Base-by-base conservation (phyloP, 2,113 vertebrate genomes). In the Albula glossodonta region DNA sequence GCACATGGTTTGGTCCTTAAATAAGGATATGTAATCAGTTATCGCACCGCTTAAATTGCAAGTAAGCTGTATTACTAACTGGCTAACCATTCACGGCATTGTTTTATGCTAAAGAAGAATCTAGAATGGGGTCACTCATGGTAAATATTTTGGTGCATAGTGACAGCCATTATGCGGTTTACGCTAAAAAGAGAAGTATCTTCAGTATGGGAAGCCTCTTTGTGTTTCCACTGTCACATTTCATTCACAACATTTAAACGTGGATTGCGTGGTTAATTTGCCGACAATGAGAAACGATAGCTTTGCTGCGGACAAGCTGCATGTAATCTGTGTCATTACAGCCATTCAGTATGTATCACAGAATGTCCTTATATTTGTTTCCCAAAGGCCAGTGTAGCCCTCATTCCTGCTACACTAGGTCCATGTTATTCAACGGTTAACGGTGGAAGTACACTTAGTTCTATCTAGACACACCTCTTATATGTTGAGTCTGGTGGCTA, bases 81-180 rank as follows among this genome's bases (percentile, higher is more conserved):
- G 2, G 70, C 70, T 74, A 31, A n/a, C 70, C 6, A 22, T n/a
- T 31, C 7, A 22, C 22, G 5, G 22, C 22, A 74, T 74, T 74
- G 70, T 22, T 70, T n/a, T 70, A 17, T n/a, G 63, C 17, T 70
- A 19, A n/a, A 4, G 70, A 11, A 74, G 9, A 74, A 74, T 31
- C 70, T 9, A 74, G 70, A 74, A 74, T 74, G 70, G 70, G 70
- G 70, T 74, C 70, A 74, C 31, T n/a, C n/a, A 22, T 74, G n/a
- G 70, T 74, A 74, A 74, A 74, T 74, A 31, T 74, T 74, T n/a
- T 74, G 70, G 70, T 74, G 70, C 70, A 74, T 74, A 31, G 70
- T 74, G 70, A 74, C 70, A 74, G 70, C 70, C 70, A 74, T 74
- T 74, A 31, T 74, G n/a, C 31, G 70, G n/a, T n/a, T 74, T 74